Evolutionary conservation across 2,113 vertebrate genomes (phyloP), one percentile per base, ranked within the genome.

Genomic region (Pandion haliaetus): DNA sequence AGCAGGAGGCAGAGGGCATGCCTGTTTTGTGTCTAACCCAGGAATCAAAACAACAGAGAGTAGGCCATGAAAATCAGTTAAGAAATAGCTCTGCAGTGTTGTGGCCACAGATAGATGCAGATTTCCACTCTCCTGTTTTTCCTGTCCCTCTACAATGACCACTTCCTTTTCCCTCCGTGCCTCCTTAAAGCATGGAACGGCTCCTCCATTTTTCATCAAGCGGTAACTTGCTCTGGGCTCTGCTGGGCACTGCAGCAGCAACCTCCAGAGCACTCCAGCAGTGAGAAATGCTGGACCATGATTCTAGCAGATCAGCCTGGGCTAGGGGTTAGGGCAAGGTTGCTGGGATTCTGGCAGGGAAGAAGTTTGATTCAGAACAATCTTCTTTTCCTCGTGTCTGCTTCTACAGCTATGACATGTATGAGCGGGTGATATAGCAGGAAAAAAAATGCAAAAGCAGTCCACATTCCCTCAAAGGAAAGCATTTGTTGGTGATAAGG

Each of bases 391-490:
- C 50, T 78, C 3, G 0, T 47, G 16, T 50, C 36, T 72, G 31
- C 40, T 95, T 71, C 40, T 36, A 91, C 13, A 69, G 16, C 21
- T 63, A 16, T 32, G 34, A 72, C 23, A 63, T 38, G 2, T 59
- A n/a, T 3, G 6, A 63, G 10, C 0, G 0, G 15, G 31, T 52
- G 34, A 76, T 44, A 16, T 0, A 65, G 24, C 44, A 34, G 18
- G 6, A 79, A 44, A 57, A 62, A 61, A 62, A 57, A 29, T 4
- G 15, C 38, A 28, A 63, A 84, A 88, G 2, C 6, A 59, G 50
- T 40, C 42, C 26, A 44, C 0, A 3, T 63, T 94, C 13, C 38
- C 26, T 92, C 42, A 73, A 40, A 42, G 4, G 18, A 59, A 81
- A 88, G 6, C 14, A 19, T 45, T 38, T 3, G 3, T 9, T 83